Evolutionary conservation across 2,113 vertebrate genomes (phyloP), one percentile per base, ranked within the genome.

Genomic region (Paramisgurnus dabryanus): DNA sequence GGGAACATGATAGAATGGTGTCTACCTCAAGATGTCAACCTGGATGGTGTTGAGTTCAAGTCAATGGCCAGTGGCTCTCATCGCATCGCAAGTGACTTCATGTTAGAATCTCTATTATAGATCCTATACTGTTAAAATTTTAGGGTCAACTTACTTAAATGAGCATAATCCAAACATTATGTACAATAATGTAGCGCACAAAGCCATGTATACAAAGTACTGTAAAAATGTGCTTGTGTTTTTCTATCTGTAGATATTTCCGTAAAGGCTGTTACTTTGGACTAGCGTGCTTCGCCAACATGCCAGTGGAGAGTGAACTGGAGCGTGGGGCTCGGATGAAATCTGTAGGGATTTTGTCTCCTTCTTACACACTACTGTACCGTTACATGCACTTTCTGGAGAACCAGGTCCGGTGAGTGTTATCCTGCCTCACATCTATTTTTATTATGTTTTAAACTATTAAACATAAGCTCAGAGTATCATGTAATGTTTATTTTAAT

Each of bases 371-470:
- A 0, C 90, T 99, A 82, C 94, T 99, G 0, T 99, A 99, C 82
- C 94, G 97, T 49, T 97, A 99, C 90, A 99, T 99, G 98, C 96
- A 98, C 90, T 99, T 99, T 90, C 87, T 99, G 90, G 98, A 99
- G 93, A 99, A 98, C 86, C 98, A 99, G 92, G 98, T 99, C 87
- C 94, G 96, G 98, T 98, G 81, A 81, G 95, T 92, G 60, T 43
- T 39, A 61, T 5, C 45, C 18, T 0, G 11, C 11, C 12, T 65
- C 2, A 8, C 43, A 12, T 17, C 18, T 18, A 53, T 68, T 79
- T 66, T 45, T 87, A 87, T 81, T 83, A 82, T 74, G 22, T 70
- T 69, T 82, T 88, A 84, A 87, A 89, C 77, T 80, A 84, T 91
- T 90, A 89, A 87, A 87, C 87, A 89, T 88, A 74, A 89, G 68